Evolutionary conservation across 1,140 invertebrate species (phyloP), one percentile per base, ranked within the genome.

Genomic region (Eurytemora carolleeae): DNA sequence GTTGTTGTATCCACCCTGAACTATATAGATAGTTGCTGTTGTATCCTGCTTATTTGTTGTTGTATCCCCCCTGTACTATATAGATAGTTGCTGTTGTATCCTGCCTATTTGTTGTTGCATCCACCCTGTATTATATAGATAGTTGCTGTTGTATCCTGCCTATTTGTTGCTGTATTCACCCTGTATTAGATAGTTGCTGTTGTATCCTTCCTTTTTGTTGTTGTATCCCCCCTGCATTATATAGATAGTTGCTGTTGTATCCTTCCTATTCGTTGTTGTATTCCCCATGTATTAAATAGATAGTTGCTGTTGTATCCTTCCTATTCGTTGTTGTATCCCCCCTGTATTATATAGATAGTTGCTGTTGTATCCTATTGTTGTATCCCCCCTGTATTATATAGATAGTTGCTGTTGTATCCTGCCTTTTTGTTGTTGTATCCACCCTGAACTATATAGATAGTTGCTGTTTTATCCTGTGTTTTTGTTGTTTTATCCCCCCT

Each of bases 121-220:
- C 31, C 31, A 44, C 31, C n/a, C n/a, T 44, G 31, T 44, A n/a
- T 44, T 44, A n/a, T 44, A 44, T 44, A 44, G n/a, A 12, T 44
- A 44, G 7, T n/a, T n/a, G n/a, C n/a, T n/a, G n/a, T n/a, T n/a
- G n/a, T n/a, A n/a, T n/a, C n/a, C 31, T 44, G n/a, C n/a, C 31
- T 44, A 44, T 44, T n/a, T 44, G n/a, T 44, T n/a, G 7, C 7
- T 44, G 7, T 44, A 44, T 12, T 16, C 16, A 58, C 24, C n/a
- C n/a, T n/a, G n/a, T n/a, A n/a, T 24, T 31, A 59, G 58, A 21
- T 59, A 26, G 58, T 59, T 17, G 58, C 58, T 7, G 58, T 59
- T 24, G 26, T 31, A 16, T 59, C 58, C 1, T 59, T 22, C 19
- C 26, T 59, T 3, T 59, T 59, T 44, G 58, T 59, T 1, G 58